Evolutionary conservation across 2,888 invertebrate species (phyloP).

Genomic region (Acanthosoma haemorrhoidale): DNA sequence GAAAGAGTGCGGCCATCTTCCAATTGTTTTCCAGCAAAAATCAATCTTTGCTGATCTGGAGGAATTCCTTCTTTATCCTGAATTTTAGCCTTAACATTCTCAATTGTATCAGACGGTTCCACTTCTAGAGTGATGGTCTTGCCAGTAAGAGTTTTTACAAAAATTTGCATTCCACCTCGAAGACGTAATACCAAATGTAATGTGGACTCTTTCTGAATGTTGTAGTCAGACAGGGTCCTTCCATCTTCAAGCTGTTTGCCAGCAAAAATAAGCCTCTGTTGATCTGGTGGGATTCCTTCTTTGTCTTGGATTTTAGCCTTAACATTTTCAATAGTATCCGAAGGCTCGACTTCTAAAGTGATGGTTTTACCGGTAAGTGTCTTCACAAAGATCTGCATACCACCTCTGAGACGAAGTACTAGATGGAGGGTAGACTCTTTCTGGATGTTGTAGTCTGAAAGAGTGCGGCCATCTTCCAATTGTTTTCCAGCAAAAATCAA

Average conservation of each 20-base stretch:
- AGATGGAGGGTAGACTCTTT: conserved; percentile 55
- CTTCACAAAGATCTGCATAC: conserved; percentile 57
- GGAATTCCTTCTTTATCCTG: conserved; percentile 56
- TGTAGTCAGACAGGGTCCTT: conserved; percentile 54
- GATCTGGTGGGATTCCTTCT: conserved; percentile 48
- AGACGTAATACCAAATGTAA: conserved; percentile 56
- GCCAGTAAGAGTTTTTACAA: conserved; percentile 50
- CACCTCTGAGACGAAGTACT: conserved; percentile 55
- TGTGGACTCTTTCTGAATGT: conserved; percentile 56
- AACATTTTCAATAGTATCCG: conserved; percentile 53
- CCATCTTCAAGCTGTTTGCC: conserved; percentile 58
- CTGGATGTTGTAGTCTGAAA: conserved; percentile 56
- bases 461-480: conserved; percentile 50
- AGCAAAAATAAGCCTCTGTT: conserved; percentile 53
- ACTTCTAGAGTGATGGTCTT: conserved; percentile 49
- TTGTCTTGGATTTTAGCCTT: conserved; percentile 51
- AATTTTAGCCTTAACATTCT: conserved; percentile 59
- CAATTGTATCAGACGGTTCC: conserved; percentile 58
- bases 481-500: conserved; percentile 47
- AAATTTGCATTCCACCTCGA: conserved; percentile 56
- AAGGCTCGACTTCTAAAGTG: conserved; percentile 49
- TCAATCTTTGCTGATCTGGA: conserved; percentile 56
- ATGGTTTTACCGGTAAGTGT: conserved; percentile 51
- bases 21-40: conserved; percentile 57
- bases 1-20: conserved; percentile 57